These are phyloP conservation scores for Phyllotreta cruciferae DNA, from an alignment of 2,888 invertebrate species.

Conservation along the genomic window DNA sequence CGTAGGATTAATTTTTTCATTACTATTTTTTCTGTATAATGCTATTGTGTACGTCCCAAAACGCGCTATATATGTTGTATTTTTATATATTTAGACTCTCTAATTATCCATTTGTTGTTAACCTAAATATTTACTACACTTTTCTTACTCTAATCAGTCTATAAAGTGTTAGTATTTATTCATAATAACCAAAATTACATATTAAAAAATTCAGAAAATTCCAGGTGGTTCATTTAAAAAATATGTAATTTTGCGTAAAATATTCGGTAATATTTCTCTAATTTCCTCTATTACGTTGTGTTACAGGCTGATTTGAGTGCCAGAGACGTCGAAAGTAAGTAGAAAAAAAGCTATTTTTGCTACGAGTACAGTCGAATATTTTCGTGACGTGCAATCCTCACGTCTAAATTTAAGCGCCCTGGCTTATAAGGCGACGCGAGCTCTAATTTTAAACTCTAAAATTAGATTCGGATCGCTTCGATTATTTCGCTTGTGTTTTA, in stretches of 20 bases:
- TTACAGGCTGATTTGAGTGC: conserved; percentile 85
- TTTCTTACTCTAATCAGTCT: too few species aligned
- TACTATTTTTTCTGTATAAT: neutral
- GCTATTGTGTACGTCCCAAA: conserved; percentile 17
- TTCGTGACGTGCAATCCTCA: conserved; percentile 37
- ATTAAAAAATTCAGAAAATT: too few species aligned
- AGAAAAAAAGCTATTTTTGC: conserved; percentile 35
- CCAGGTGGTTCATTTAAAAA: too few species aligned
- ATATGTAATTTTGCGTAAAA: neutral
- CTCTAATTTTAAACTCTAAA: conserved; percentile 40
- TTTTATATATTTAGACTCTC: neutral
- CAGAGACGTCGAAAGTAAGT: conserved; percentile 91
- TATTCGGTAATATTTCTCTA: neutral
- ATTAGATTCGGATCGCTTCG: conserved; percentile 35
- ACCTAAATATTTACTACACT: too few species aligned
- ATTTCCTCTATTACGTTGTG: conserved; percentile 30
- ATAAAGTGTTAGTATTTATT: too few species aligned
- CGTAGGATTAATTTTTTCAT: too few species aligned
- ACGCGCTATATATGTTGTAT: conserved; percentile 12
- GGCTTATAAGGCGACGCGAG: conserved; percentile 47
- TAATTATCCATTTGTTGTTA: too few species aligned
- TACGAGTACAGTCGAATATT: conserved; percentile 27
- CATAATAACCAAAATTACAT: too few species aligned
- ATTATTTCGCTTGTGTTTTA: conserved; percentile 2
- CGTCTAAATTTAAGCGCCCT: conserved; percentile 44